These are phyloP conservation scores for Drosophila sp. DNA, from an alignment of 1,140 invertebrate species.

Conservation along the genomic window DNA sequence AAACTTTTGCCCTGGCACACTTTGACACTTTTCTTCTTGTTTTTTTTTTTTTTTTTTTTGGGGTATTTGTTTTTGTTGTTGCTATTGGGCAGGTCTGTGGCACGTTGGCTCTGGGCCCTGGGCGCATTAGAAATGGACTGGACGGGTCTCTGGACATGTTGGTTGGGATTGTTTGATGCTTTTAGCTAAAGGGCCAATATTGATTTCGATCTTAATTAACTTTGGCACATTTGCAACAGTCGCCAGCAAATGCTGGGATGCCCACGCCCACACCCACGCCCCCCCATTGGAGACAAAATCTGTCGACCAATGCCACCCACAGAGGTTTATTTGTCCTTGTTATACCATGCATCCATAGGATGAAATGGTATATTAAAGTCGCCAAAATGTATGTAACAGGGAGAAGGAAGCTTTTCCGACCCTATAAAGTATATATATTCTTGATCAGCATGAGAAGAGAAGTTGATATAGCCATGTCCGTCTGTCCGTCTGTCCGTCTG, in stretches of 20 bases:
- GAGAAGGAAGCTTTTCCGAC: too few species aligned
- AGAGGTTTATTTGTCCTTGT: conserved; percentile 62
- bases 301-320: conserved; percentile 25
- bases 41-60: conserved; percentile 9
- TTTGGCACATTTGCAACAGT: conserved; percentile 79
- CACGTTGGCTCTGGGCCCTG: conserved; percentile 57
- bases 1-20: conserved; percentile 67
- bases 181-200: conserved; percentile 82
- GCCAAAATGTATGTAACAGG: too few species aligned
- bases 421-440: too few species aligned
- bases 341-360: too few species aligned
- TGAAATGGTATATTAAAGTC: too few species aligned
- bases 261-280: not conserved
- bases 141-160: conserved; percentile 41
- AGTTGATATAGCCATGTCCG: too few species aligned
- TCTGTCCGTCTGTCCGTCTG: too few species aligned
- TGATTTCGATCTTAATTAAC: conserved; percentile 82
- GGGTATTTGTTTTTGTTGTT: conserved; percentile 26
- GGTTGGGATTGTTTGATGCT: conserved; percentile 77
- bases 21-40: conserved; percentile 74
- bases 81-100: conserved; percentile 21
- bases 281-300: not conserved
- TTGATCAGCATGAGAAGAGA: too few species aligned
- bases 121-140: conserved; percentile 68
- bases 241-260: conserved; percentile 34